Conservation (phyloP, 2,113 vertebrate species). For the Tragelaphus buxtoni region DNA sequence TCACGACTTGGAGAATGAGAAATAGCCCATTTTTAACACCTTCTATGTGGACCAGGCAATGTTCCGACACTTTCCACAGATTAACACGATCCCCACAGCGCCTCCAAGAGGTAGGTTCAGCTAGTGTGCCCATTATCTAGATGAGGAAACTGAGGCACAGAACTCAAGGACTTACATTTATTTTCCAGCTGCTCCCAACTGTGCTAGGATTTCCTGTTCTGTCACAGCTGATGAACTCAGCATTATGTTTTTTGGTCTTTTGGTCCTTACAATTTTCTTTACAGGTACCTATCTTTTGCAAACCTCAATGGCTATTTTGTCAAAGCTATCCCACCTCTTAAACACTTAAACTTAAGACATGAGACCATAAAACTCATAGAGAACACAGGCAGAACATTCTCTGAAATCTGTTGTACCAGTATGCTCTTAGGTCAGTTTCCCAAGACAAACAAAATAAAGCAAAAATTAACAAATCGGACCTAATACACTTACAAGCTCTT, state of each 20-base stretch:
- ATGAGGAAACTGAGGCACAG: not conserved
- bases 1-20: not conserved
- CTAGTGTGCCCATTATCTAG: not conserved
- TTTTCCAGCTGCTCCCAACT: not conserved
- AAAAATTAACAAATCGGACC: not conserved
- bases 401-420: not conserved
- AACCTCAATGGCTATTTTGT: not conserved
- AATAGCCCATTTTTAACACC: accelerated
- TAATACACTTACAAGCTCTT: not conserved
- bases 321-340: not conserved
- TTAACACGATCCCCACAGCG: not conserved
- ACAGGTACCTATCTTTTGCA: not conserved
- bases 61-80: too few relatives aligned
- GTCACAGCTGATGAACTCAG: not conserved
- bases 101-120: not conserved
- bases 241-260: not conserved
- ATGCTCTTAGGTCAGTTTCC: not conserved
- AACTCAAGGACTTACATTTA: not conserved
- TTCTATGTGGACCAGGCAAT: not conserved
- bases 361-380: not conserved
- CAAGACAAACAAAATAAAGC: not conserved
- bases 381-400: not conserved
- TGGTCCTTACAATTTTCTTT: not conserved
- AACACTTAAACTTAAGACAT: not conserved
- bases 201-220: not conserved